These are phyloP conservation scores for Tolypeutes matacus DNA, from an alignment of 2,797 vertebrate species.

Conservation along the genomic window DNA sequence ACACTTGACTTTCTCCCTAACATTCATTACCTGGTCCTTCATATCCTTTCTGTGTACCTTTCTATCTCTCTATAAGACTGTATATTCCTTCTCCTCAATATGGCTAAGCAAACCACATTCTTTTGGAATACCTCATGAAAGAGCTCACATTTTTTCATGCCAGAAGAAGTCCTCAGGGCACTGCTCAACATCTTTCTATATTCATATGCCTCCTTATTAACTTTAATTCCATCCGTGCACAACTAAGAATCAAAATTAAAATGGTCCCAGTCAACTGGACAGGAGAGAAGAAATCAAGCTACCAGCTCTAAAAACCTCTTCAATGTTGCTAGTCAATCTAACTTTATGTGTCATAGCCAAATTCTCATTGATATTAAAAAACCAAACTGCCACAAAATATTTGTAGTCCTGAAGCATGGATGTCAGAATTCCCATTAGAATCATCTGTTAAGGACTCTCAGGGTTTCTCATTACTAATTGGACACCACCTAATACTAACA, in stretches of 20 bases:
- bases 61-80: not conserved
- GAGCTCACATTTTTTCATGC: not conserved
- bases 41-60: not conserved
- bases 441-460: not conserved
- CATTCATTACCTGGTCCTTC: not conserved
- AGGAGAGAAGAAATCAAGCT: not conserved
- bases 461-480: not conserved
- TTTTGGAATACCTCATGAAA: not conserved
- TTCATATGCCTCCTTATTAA: not conserved
- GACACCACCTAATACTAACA: not conserved
- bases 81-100: not conserved
- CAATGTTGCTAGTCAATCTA: not conserved
- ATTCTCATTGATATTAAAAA: not conserved
- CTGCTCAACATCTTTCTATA: too few relatives aligned
- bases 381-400: not conserved
- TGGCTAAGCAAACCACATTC: not conserved
- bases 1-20: not conserved
- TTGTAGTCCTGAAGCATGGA: not conserved
- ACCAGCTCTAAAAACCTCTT: not conserved
- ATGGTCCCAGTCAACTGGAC: too few relatives aligned
- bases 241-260: not conserved
- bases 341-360: not conserved
- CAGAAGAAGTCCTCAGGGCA: not conserved
- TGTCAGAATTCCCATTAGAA: not conserved
- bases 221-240: not conserved